A percentile compares a stretch with the other conserved stretches of the same genome.
phyloP scores from a whole-genome alignment of 1,140 invertebrate species.

The Asobara japonica region DNA sequence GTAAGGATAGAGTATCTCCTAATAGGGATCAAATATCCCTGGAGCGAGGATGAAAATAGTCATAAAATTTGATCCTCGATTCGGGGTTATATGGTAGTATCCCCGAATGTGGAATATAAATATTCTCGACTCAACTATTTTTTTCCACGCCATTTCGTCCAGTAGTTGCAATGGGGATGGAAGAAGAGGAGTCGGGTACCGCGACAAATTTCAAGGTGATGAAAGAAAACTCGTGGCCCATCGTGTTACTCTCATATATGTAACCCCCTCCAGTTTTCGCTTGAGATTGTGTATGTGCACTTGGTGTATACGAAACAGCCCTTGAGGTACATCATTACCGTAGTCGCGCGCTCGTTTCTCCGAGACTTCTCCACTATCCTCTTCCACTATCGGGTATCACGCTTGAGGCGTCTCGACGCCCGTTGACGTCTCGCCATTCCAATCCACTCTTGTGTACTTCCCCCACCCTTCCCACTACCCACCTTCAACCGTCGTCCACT shows the following conservation, averaged over 20 bases:
- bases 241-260: background rate
- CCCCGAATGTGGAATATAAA: background rate
- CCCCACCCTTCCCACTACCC: background rate
- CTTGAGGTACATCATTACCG: constrained; percentile 7
- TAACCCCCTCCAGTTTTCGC: too few relatives aligned
- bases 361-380: constrained; percentile 11
- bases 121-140: too few relatives aligned
- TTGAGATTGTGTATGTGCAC: background rate
- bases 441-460: constrained; percentile 9
- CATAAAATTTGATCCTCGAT: too few relatives aligned
- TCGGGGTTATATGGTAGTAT: too few relatives aligned
- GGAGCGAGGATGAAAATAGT: too few relatives aligned
- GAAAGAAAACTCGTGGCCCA: background rate
- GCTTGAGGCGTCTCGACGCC: constrained; percentile 6
- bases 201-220: constrained; percentile 18
- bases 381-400: constrained; percentile 27
- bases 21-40: too few relatives aligned
- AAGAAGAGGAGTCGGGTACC: too few relatives aligned
- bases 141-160: too few relatives aligned
- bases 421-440: constrained; percentile 4
- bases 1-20: too few relatives aligned
- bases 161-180: too few relatives aligned
- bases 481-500: background rate
- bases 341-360: constrained; percentile 2
- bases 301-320: background rate